Evolutionary conservation across 2,113 vertebrate genomes (phyloP), one percentile per base, ranked within the genome.

Genomic region (Caranx ignobilis): DNA sequence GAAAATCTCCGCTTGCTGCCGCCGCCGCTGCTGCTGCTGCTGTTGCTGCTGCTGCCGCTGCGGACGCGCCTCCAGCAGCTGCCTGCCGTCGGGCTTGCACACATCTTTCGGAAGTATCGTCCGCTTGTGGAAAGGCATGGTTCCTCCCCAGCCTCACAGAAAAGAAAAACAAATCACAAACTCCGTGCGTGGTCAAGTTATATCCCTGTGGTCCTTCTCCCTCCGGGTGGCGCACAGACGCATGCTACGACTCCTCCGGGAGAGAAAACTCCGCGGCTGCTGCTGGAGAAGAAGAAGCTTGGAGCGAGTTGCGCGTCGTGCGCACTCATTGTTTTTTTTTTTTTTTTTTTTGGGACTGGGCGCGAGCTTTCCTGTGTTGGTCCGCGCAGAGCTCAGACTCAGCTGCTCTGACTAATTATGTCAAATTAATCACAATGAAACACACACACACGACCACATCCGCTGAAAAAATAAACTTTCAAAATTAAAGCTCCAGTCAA

Each of bases 81-180:
- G 32, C 65, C 85, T 52, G 75, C 69, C 57, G 76, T 76, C 79
- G 76, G 84, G 78, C 71, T 87, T 94, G 83, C 94, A 94, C 73
- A 95, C 89, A 88, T 95, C 88, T 74, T 82, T 93, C 7, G 95
- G 95, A 81, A 92, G 89, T 62, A 95, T 74, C 12, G 86, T 91
- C 87, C 95, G 90, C 65, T 96, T 96, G 83, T 93, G 94, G 50
- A 95, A 96, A 81, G 95, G 95, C 95, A 96, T 96, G 61, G 47
- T 85, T 75, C 34, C 39, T 35, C 21, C 21, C 3, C 21, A 26
- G 18, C 7, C 54, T 19, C 13, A 9, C 5, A 48, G 6, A 6
- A 37, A 48, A 39, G 1, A 39, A 35, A 41, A n/a, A 11, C 54
- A 35, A 66, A 73, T 0, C 70, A 67, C 48, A 86, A 88, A 91